Base-by-base conservation (phyloP, 2,797 vertebrate genomes). In the Enoplosus armatus region DNA sequence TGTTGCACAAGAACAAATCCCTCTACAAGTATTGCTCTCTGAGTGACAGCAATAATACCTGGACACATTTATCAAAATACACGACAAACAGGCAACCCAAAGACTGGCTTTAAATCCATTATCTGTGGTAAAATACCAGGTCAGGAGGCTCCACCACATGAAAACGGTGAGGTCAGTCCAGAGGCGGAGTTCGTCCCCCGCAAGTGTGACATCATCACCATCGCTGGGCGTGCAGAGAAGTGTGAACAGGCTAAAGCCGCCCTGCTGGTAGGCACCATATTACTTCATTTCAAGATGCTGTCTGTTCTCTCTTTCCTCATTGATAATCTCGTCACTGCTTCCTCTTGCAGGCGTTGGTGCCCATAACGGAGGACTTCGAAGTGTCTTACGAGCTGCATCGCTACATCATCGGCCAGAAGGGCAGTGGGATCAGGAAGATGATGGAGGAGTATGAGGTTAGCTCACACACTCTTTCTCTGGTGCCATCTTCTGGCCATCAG, bases 361-460 rank as follows among this genome's bases (percentile, higher is more conserved):
- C 96, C 31, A 89, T 97, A 54, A 97, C 93, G 0, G 87, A 94
- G 82, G 95, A 96, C 9, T 90, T 97, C 0, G 93, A 94, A 35
- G 95, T 95, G 39, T 94, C 95, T 8, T 95, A 94, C 63, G 95
- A 96, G 65, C 89, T 97, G 45, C 95, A 96, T 41, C 94, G 93
- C 74, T 96, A 96, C 90, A 95, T 97, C 84, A 96, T 96, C 18
- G 95, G 96, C 6, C 96, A 97, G 84, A 97, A 97, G 85, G 95
- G 96, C 82, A 95, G 90, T 5, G 95, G 95, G 3, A 96, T 97
- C 88, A 93, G 94, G 77, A 96, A 96, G 90, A 95, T 97, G 95
- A 96, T 96, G 95, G 95, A 96, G 69, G 96, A 96, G 54, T 97
- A 96, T 39, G 96, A 96, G 95, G 96, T 96, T 51, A 51, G 86